Evolutionary conservation across 1,140 invertebrate species (phyloP).

Genomic region (Chelonus insularis): DNA sequence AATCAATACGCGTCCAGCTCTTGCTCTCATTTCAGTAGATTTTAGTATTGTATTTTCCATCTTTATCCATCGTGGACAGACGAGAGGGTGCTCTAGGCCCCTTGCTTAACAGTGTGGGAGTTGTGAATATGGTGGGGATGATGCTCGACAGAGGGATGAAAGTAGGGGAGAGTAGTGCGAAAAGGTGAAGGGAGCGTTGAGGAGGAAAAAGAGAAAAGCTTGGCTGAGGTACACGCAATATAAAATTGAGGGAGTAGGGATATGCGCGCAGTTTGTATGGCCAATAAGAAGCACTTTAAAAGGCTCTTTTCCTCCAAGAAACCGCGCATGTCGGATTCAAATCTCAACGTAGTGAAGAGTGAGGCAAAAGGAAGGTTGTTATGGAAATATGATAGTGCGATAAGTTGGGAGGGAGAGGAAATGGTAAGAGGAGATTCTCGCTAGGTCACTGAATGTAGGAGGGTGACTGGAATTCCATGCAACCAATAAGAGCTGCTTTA

Average conservation of each 20-base stretch:
- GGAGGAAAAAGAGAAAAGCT: slow-evolving; percentile 27
- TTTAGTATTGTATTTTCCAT: slow-evolving; percentile 29
- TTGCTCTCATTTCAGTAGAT: slow-evolving; percentile 35
- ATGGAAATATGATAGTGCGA: slow-evolving; percentile 59
- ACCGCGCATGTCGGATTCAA: slow-evolving; percentile 57
- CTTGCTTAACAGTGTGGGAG: too few relatives aligned
- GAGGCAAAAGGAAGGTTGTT: slow-evolving; percentile 18
- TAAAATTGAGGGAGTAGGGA: slow-evolving; percentile 34
- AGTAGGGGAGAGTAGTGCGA: slow-evolving; percentile 22
- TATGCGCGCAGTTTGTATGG: slow-evolving; percentile 43
- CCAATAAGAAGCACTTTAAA: slow-evolving; percentile 61
- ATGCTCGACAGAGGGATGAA: not conserved
- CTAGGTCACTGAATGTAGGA: slow-evolving; percentile 33
- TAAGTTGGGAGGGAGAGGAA: slow-evolving; percentile 49
- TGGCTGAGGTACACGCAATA: slow-evolving; percentile 18
- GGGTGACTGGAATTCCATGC: slow-evolving; percentile 36
- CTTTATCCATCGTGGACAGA: slow-evolving; percentile 18
- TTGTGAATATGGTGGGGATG: not conserved
- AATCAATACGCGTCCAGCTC: slow-evolving; percentile 57
- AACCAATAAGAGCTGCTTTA: slow-evolving; percentile 57
- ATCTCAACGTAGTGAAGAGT: slow-evolving; percentile 32
- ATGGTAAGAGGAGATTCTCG: not conserved
- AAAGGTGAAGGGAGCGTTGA: not conserved
- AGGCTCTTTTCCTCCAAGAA: slow-evolving; percentile 28
- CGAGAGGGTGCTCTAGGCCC: not conserved